Evolutionary conservation across 2,113 vertebrate species (phyloP).

Genomic region (Xerus inauris): DNA sequence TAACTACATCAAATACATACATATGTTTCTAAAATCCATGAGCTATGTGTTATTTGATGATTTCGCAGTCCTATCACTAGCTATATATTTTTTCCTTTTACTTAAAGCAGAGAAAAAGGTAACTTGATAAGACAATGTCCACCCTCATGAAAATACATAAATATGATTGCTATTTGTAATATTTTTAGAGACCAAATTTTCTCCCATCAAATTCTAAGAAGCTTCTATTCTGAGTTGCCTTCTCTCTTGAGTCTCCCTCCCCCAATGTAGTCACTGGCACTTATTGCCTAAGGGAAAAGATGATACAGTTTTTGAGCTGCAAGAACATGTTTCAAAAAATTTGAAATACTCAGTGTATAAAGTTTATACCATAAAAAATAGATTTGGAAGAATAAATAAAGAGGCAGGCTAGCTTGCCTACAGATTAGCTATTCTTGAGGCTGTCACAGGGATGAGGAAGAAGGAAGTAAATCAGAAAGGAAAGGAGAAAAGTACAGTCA

Average conservation of each 20-base stretch:
- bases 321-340: constrained; percentile 20
- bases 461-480: background rate
- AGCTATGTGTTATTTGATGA: background rate
- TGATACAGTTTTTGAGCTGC: background rate
- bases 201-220: background rate
- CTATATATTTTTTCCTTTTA: background rate
- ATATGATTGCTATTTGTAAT: background rate
- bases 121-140: background rate
- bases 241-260: background rate
- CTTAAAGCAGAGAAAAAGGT: background rate
- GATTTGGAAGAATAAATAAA: constrained; percentile 52
- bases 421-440: background rate
- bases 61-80: background rate
- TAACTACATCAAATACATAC: background rate
- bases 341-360: constrained; percentile 15
- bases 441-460: background rate
- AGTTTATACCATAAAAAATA: constrained; percentile 48
- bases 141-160: background rate
- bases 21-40: background rate
- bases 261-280: background rate
- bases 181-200: background rate
- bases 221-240: background rate
- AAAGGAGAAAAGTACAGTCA: background rate
- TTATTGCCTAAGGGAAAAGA: constrained; percentile 1
- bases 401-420: background rate